Evolutionary conservation across 2,797 vertebrate species (phyloP), one percentile per base, ranked within the genome.

Genomic region (Myioborus miniatus): DNA sequence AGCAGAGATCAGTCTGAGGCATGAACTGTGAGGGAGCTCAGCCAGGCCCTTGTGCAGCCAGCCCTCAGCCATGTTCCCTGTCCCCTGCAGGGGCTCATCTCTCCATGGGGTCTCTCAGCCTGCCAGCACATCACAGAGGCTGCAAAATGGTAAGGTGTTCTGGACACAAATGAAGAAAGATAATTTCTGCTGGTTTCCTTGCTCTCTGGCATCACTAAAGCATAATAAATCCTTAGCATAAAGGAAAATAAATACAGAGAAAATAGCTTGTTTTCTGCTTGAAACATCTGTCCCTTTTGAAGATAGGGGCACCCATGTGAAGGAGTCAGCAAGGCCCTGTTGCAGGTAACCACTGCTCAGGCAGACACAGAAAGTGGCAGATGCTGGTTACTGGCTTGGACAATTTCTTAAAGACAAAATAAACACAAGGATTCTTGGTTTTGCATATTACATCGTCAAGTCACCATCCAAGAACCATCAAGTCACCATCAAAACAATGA

Each of bases 11-110:
- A 1, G 27, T 62, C 34, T 65, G 69, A 20, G 41, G 19, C 24
- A 19, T 24, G n/a, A 77, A 5, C 22, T 36, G 13, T 9, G 34
- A 49, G 36, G 52, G 7, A 68, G 11, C 7, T 71, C 1, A 1
- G 6, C 12, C 50, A 64, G 26, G 11, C 5, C 2, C 6, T 16
- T 1, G 7, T 49, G 6, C 19, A 60, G 30, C 43, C 71, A 76
- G 34, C 14, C 18, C 21, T 56, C 3, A 2, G 37, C 43, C 0
- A 0, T 21, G 22, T 34, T 12, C 36, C 52, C 3, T 0, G 24
- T 44, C 15, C 30, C 27, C 67, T 76, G n/a, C 7, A 76, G 21
- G 43, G 43, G 7, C 37, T 78, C 12, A 6, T 71, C 21, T 58
- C 67, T 63, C 52, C 21, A 3, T 16, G 30, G 39, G 17, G 7